Percentiles rank a stretch among this genome's conserved stretches.
These are phyloP conservation scores for Pterocles orientalis DNA, from an alignment of 2,113 vertebrate genomes.

Conservation along the genomic window DNA sequence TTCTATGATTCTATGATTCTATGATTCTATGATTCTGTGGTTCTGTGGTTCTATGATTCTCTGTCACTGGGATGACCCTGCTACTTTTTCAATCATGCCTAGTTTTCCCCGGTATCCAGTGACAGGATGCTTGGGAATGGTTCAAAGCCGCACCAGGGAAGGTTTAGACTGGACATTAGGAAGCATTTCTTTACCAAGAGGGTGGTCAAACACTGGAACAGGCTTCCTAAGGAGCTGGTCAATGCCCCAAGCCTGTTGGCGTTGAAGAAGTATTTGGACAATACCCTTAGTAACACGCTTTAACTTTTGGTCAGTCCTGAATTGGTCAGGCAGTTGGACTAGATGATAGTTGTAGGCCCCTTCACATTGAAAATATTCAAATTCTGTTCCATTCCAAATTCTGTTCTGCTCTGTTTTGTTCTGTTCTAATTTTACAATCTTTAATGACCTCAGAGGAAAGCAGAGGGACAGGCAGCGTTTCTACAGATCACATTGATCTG, in stretches of 20 bases:
- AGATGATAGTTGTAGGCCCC: background rate
- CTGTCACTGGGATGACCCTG: background rate
- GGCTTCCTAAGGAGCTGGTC: background rate
- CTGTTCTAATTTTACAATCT: background rate
- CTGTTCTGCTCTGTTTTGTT: background rate
- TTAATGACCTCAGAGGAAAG: background rate
- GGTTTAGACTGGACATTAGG: background rate
- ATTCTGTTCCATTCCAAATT: background rate
- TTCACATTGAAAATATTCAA: background rate
- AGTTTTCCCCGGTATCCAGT: background rate
- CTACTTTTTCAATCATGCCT: fast-evolving
- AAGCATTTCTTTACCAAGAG: background rate
- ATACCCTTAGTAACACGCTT: background rate
- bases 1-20: too few relatives aligned
- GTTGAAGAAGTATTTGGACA: background rate
- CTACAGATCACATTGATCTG: background rate
- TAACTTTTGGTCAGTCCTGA: background rate
- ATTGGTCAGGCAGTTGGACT: background rate
- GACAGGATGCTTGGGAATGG: background rate
- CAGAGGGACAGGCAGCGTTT: background rate
- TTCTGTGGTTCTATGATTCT: too few relatives aligned
- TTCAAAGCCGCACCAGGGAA: background rate
- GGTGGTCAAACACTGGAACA: background rate
- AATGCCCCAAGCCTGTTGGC: too few relatives aligned
- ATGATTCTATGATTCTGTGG: too few relatives aligned